Conservation (phyloP, 2,113 vertebrate genomes). For the Caracal caracal region DNA sequence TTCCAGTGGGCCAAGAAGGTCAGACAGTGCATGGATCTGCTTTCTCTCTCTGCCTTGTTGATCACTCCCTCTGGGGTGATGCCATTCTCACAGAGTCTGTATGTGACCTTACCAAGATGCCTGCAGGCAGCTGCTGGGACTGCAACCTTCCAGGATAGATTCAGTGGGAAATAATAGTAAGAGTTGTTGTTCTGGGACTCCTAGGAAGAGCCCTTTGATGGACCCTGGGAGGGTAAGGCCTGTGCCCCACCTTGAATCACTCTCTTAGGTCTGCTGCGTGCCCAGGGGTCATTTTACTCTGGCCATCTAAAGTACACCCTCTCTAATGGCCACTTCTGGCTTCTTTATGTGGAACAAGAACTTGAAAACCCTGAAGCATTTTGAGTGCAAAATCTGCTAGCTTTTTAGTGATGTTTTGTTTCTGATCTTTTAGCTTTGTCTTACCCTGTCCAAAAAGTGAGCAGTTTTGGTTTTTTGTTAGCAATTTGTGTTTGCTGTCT, state of each 20-base stretch:
- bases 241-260: not conserved
- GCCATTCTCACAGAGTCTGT: not conserved
- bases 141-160: not conserved
- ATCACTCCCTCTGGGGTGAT: not conserved
- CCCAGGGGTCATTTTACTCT: not conserved
- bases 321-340: not conserved
- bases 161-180: not conserved
- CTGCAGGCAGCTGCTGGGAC: not conserved
- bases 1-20: no score
- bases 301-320: not conserved
- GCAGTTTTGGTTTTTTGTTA: not conserved
- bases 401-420: not conserved
- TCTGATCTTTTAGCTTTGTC: slow-evolving; percentile 35
- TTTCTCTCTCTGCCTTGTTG: not conserved
- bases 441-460: not conserved
- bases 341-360: not conserved
- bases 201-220: not conserved
- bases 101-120: not conserved
- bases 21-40: not conserved
- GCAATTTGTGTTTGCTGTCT: not conserved
- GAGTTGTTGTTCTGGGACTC: not conserved
- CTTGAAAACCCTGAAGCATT: not conserved
- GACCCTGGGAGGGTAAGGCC: not conserved
- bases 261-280: not conserved
- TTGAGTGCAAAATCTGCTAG: not conserved